These are phyloP conservation scores for Myotis findleyi DNA, from an alignment of 2,797 vertebrate species.

Conservation along the genomic window DNA sequence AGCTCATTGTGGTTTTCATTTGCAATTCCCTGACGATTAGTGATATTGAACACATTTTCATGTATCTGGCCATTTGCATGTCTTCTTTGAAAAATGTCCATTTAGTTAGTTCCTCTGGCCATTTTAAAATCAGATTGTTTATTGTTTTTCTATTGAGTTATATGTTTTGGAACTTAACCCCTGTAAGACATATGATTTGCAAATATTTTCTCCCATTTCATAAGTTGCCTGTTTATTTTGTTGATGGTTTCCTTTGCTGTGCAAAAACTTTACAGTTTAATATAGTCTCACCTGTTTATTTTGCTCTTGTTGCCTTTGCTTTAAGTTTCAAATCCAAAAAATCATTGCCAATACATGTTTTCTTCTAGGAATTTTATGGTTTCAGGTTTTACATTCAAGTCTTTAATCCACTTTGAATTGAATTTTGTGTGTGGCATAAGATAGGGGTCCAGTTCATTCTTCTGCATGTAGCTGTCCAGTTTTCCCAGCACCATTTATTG, in stretches of 20 bases:
- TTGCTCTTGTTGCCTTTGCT: not conserved
- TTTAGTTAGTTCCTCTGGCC: not conserved
- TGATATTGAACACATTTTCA: not conserved
- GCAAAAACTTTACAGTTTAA: not conserved
- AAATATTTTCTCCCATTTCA: not conserved
- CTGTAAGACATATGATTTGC: not conserved
- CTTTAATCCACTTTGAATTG: not conserved
- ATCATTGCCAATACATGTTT: not conserved
- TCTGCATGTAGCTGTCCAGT: not conserved
- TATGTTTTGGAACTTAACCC: not conserved
- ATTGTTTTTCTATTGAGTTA: not conserved
- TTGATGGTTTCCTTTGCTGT: not conserved
- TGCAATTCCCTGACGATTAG: not conserved
- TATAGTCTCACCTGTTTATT: not conserved
- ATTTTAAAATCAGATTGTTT: not conserved
- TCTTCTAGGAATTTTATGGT: not conserved
- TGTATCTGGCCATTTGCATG: not conserved
- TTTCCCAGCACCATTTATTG: not conserved
- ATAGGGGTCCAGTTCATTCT: not conserved
- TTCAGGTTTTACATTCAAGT: not conserved
- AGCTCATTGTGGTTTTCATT: not conserved
- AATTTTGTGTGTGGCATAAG: not conserved
- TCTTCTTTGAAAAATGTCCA: not conserved
- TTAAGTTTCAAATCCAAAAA: not conserved
- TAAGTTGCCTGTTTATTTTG: not conserved